Percentiles rank a stretch among this genome's conserved stretches.
These are phyloP conservation scores for Eilema depressum DNA, from an alignment of 2,888 invertebrate genomes.

Conservation along the genomic window DNA sequence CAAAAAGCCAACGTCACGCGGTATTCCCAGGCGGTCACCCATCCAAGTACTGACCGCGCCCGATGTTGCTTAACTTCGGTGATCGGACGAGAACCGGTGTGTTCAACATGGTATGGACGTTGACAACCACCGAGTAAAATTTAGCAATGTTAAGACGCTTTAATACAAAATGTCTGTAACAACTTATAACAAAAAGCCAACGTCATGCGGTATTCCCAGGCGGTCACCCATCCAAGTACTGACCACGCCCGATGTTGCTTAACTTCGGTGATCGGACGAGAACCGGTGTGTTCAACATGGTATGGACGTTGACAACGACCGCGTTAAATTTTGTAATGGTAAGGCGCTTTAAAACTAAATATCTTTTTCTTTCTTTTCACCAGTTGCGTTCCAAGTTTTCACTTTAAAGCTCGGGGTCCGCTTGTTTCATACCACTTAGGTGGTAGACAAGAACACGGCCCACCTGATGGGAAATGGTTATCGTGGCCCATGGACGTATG, in stretches of 20 bases:
- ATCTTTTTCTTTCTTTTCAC: too few species aligned
- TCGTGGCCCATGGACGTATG: too few species aligned
- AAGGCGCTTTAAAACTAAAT: too few species aligned
- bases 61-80: conserved; percentile 84
- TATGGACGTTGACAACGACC: conserved; percentile 65
- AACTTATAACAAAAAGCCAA: conserved; percentile 67
- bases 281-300: conserved; percentile 77
- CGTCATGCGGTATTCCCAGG: conserved; percentile 73
- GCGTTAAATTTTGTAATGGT: too few species aligned
- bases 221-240: conserved; percentile 85
- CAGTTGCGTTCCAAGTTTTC: too few species aligned
- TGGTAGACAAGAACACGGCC: too few species aligned
- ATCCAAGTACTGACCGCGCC: conserved; percentile 84
- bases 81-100: conserved; percentile 85
- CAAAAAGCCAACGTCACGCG: conserved; percentile 67
- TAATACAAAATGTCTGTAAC: too few species aligned
- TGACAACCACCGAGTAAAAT: conserved; percentile 38
- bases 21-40: conserved; percentile 82
- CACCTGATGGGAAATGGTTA: too few species aligned
- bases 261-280: conserved; percentile 85
- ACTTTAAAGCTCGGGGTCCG: too few species aligned
- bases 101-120: conserved; percentile 72
- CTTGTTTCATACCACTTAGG: too few species aligned
- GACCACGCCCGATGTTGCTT: conserved; percentile 83
- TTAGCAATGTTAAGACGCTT: too few species aligned